Evolutionary conservation across 30 jellyfish, hydroid and myxozoan species (phyloP), one percentile per base, ranked within the genome.

Genomic region (Calvadosia cruxmelitensis): DNA sequence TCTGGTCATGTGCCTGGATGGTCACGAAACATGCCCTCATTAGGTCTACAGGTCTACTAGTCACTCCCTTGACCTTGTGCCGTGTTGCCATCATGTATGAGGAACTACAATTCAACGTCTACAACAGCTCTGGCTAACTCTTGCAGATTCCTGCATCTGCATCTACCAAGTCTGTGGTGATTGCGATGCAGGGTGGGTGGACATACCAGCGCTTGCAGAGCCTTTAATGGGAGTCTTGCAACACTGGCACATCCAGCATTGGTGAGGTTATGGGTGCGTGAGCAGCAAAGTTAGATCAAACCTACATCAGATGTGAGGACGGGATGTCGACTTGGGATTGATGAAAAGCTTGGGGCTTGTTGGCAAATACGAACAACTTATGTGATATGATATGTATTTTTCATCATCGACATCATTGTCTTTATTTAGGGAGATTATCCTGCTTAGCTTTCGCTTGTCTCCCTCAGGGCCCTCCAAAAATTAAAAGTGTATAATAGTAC

Each of bases 141-240:
- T 71, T 67, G 77, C 77, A 67, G 26, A 42, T 67, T 67, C 77
- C 77, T 3, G 73, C 2, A 67, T 67, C 77, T 33, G 77, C 77
- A 16, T 2, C 26, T 36, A 71, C 77, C n/a, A n/a, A 7, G 24
- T 71, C 77, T 67, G 32, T 26, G 3, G 71, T 34, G 2, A 7
- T 30, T 42, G 20, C 20, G 20, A 20, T 10, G 15, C 10, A 42
- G 57, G 57, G 20, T 42, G 10, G 15, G 20, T 5, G 15, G 20
- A 42, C 20, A 5, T 10, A 20, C 10, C 15, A 42, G 15, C 20
- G 57, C 20, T 42, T 42, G 57, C 57, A 10, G 20, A 42, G 20
- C 57, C 20, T 42, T 20, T 42, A 20, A 20, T 42, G 57, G 57
- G 57, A 5, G 57, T 42, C 57, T 5, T 42, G 57, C 57, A 42